Evolutionary conservation across 2,888 invertebrate genomes (phyloP).

Genomic region (Perdita meconis): DNA sequence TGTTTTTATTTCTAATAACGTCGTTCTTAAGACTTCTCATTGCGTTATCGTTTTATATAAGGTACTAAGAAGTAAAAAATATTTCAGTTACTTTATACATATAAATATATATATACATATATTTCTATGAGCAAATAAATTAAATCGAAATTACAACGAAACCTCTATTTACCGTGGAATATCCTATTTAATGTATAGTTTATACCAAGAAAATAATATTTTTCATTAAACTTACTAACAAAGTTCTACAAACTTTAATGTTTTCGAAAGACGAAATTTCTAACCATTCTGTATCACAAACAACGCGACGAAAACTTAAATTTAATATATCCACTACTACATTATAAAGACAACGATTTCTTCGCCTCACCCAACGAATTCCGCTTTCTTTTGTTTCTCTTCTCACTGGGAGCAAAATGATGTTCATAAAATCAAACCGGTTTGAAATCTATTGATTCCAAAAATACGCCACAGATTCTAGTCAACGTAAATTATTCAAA

Average conservation of each 20-base stretch:
- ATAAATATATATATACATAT: conserved; percentile 26
- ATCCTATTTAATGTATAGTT: too few species aligned
- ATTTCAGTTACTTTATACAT: conserved; percentile 58
- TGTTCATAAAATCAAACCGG: conserved; percentile 21
- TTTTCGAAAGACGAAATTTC: conserved; percentile 23
- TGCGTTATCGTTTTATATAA: conserved; percentile 58
- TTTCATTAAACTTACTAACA: too few species aligned
- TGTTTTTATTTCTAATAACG: conserved; percentile 47
- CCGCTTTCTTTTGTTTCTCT: background rate
- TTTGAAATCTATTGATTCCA: conserved; percentile 14
- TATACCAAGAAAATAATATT: too few species aligned
- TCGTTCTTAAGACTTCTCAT: conserved; percentile 61
- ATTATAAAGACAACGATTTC: conserved; percentile 1
- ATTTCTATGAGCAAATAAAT: conserved; percentile 54
- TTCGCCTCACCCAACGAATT: conserved; percentile 11
- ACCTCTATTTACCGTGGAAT: conserved; percentile 10
- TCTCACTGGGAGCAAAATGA: background rate
- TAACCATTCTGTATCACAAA: conserved; percentile 48
- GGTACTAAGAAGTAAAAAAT: conserved; percentile 56
- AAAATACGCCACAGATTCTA: background rate
- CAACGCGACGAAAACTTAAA: conserved; percentile 49
- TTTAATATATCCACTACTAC: conserved; percentile 54
- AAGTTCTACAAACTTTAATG: too few species aligned
- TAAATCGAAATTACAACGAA: conserved; percentile 42
- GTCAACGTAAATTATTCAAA: background rate